Conservation (phyloP, 2,888 invertebrate species). For the Amblyjoppa proteus region DNA sequence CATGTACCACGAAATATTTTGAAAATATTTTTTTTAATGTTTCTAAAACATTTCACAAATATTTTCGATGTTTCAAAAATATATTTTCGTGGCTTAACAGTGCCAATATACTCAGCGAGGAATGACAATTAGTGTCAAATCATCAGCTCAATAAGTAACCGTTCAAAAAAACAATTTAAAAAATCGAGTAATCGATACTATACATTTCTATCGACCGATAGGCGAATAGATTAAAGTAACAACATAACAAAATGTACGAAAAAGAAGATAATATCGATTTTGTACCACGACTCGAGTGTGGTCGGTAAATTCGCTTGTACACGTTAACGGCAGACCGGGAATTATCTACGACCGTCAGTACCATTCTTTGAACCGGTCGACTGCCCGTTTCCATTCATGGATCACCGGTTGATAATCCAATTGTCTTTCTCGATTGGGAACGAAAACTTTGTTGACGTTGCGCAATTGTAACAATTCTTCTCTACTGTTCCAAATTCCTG, state of each 20-base stretch:
- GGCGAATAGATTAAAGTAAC: background rate
- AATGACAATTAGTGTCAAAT: background rate
- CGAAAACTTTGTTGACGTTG: slow-evolving; percentile 88
- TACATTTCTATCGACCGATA: background rate
- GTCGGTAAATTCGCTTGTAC: background rate
- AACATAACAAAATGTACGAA: background rate
- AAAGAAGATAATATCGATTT: background rate
- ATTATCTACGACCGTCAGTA: slow-evolving; percentile 79
- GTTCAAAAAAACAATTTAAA: background rate
- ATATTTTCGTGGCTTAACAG: background rate
- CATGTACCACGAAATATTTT: no score
- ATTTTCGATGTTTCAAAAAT: no score
- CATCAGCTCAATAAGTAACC: background rate
- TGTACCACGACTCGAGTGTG: background rate
- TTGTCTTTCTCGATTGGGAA: slow-evolving; percentile 83
- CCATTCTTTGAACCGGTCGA: slow-evolving; percentile 87
- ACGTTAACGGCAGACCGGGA: slow-evolving; percentile 24
- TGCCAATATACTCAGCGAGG: no score
- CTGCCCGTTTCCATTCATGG: slow-evolving; percentile 87
- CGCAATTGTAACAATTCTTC: slow-evolving; percentile 88
- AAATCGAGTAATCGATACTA: background rate
- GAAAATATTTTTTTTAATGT: no score
- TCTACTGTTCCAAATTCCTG: slow-evolving; percentile 91
- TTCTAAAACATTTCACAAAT: background rate
- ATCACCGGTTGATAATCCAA: slow-evolving; percentile 80